Conservation (phyloP, 2,797 vertebrate species). For the Bryconaethiops microstoma region DNA sequence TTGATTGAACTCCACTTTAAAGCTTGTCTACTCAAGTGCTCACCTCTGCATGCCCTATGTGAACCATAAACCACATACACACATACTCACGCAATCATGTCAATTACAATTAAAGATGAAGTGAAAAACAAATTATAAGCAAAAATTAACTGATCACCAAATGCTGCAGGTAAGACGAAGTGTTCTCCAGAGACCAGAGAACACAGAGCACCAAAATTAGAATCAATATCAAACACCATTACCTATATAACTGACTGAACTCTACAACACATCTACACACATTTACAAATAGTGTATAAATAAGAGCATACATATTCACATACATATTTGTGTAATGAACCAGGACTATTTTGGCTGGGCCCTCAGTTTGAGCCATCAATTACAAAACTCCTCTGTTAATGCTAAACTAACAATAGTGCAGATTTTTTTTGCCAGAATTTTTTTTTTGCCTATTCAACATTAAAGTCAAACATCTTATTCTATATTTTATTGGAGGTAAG, state of each 20-base stretch:
- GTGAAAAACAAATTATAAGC: conserved; percentile 2
- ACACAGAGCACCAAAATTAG: conserved; percentile 3
- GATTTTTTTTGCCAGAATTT: no score
- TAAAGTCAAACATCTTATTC: no score
- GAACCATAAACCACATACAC: conserved; percentile 1
- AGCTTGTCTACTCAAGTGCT: conserved; percentile 33
- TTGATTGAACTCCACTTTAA: conserved; percentile 33
- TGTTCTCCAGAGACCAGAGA: conserved; percentile 1
- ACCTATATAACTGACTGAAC: neutral
- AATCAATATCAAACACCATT: no score
- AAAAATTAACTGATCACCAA: neutral
- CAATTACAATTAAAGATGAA: conserved; percentile 9
- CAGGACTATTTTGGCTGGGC: no score
- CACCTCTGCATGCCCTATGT: conserved; percentile 28
- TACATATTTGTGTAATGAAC: no score
- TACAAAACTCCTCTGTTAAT: no score
- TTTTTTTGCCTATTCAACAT: no score
- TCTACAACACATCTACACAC: conserved; percentile 51
- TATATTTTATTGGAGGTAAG: no score
- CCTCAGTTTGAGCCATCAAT: no score
- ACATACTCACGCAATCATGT: conserved; percentile 21
- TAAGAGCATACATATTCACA: neutral
- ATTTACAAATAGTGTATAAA: no score
- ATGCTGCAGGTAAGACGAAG: neutral
- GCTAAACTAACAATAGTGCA: no score